Conservation (phyloP, 2,113 vertebrate species). For the Apteryx mantelli region DNA sequence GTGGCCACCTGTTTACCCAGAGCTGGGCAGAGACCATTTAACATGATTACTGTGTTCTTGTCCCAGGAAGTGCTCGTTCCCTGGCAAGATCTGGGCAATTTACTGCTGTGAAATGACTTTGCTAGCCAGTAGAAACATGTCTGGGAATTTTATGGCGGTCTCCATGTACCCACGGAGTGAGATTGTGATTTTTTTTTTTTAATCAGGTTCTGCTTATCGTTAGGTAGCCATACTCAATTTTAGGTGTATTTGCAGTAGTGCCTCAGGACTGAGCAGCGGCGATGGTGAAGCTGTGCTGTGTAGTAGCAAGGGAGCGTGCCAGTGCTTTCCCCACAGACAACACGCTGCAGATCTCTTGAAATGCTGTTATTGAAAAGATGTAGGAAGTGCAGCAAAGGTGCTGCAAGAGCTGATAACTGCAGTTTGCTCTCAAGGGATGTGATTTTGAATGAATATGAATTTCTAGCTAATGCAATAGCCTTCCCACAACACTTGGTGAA, state of each 20-base stretch:
- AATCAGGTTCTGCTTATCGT: neutral
- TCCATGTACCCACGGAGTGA: neutral
- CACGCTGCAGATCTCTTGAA: fast-evolving
- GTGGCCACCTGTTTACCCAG: neutral
- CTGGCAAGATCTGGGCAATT: neutral
- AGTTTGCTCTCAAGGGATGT: neutral
- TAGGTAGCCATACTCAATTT: neutral
- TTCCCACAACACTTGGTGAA: neutral
- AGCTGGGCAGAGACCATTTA: neutral
- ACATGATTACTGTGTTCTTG: neutral
- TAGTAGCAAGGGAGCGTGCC: neutral
- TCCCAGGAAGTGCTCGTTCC: neutral
- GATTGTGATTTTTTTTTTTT: neutral
- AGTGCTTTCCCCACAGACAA: neutral
- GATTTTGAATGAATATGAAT: neutral
- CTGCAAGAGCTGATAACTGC: fast-evolving
- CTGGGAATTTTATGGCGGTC: neutral
- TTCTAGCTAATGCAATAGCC: neutral
- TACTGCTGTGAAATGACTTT: neutral
- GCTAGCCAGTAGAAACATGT: neutral
- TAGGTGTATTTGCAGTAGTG: neutral
- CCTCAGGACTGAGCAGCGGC: fast-evolving
- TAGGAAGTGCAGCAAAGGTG: neutral
- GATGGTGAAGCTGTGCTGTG: neutral
- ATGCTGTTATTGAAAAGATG: neutral